Percentiles rank a stretch among this genome's conserved stretches.
Conservation (phyloP, 2,888 invertebrate species). For the Plagodis pulveraria region DNA sequence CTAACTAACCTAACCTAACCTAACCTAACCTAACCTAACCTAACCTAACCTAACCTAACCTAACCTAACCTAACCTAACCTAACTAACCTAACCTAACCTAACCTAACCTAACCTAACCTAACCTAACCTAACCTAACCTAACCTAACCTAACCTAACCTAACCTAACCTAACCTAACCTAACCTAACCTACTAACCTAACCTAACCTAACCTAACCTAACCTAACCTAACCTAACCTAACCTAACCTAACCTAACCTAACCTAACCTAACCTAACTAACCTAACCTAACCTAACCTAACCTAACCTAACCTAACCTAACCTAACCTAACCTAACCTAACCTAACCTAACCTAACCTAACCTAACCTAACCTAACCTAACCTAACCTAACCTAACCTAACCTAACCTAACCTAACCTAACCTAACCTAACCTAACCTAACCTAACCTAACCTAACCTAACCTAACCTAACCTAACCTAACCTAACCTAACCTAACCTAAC, state of each 20-base stretch:
- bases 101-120: constrained; percentile 10
- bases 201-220: constrained; percentile 18
- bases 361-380: constrained; percentile 13
- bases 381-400: constrained; percentile 13
- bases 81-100: constrained; percentile 10
- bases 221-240: constrained; percentile 12
- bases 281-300: constrained; percentile 14
- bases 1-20: constrained; percentile 7
- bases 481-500: constrained; percentile 14
- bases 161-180: constrained; percentile 10
- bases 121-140: constrained; percentile 10
- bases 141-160: constrained; percentile 9
- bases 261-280: constrained; percentile 13
- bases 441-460: constrained; percentile 14
- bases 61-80: constrained; percentile 10
- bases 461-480: constrained; percentile 14
- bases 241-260: constrained; percentile 9
- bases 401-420: constrained; percentile 14
- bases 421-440: constrained; percentile 14
- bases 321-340: constrained; percentile 14
- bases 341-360: constrained; percentile 14
- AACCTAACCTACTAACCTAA: constrained; percentile 18
- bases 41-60: constrained; percentile 10
- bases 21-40: constrained; percentile 10
- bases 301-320: constrained; percentile 14